These are phyloP conservation scores for Labroides dimidiatus DNA, from an alignment of 2,797 vertebrate genomes.

Conservation along the genomic window DNA sequence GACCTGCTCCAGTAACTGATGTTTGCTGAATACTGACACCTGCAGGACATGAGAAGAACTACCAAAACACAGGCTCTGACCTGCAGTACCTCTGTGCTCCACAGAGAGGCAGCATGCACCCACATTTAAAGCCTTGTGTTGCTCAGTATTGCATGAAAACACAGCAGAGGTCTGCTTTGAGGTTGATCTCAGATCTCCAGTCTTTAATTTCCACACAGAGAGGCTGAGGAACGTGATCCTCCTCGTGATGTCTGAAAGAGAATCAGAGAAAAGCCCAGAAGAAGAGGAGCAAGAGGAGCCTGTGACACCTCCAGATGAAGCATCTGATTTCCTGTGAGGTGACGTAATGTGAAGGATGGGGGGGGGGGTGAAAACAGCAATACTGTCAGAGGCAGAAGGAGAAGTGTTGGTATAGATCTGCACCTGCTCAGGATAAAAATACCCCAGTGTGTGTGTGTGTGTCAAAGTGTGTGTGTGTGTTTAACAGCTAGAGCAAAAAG, in stretches of 20 bases:
- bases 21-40: conserved; percentile 30
- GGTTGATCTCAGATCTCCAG: conserved; percentile 18
- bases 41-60: conserved; percentile 18
- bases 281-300: conserved; percentile 9
- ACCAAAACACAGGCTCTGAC: neutral
- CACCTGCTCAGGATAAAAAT: conserved; percentile 59
- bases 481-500: neutral
- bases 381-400: no score
- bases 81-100: conserved; percentile 21
- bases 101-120: conserved; percentile 58
- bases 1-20: no score
- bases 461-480: neutral
- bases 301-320: conserved; percentile 48
- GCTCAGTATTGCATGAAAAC: conserved; percentile 53
- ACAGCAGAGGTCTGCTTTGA: conserved; percentile 39
- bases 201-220: conserved; percentile 3
- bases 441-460: neutral
- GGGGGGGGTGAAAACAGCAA: no score
- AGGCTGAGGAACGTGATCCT: neutral
- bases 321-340: conserved; percentile 68
- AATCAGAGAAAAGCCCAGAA: conserved; percentile 16
- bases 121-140: conserved; percentile 18
- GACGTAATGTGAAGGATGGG: conserved; percentile 66
- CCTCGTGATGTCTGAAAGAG: conserved; percentile 1
- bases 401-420: conserved; percentile 29